Evolutionary conservation across 2,113 vertebrate genomes (phyloP).

Genomic region (Perca schrenkii): DNA sequence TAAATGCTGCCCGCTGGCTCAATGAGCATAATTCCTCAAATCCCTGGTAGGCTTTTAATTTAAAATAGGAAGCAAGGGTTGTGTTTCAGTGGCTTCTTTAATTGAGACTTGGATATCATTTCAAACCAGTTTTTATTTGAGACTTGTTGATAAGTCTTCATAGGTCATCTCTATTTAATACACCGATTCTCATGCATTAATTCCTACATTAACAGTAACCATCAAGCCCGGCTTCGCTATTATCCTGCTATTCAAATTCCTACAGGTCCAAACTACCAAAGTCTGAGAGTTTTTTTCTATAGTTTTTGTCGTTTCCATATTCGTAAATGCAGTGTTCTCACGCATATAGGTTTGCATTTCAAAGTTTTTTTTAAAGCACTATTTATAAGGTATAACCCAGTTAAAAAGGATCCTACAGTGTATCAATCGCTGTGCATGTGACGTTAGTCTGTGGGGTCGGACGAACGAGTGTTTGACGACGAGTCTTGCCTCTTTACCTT

Average conservation of each 20-base stretch:
- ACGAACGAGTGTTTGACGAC: not conserved
- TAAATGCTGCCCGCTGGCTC: not conserved
- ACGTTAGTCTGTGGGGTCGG: not conserved
- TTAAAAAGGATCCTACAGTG: constrained; percentile 1
- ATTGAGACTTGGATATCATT: no score
- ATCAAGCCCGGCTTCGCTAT: no score
- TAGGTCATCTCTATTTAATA: not conserved
- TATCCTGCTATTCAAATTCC: not conserved
- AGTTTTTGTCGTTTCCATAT: not conserved
- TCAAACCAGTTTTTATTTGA: no score
- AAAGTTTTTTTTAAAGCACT: not conserved
- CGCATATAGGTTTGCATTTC: not conserved
- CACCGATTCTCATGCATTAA: not conserved
- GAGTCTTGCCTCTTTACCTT: constrained; percentile 37
- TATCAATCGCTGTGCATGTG: not conserved
- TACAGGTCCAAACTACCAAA: not conserved
- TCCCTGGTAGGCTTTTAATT: not conserved
- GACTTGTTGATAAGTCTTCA: no score
- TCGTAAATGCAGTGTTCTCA: not conserved
- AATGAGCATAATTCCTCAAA: no score
- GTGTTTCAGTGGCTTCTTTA: not conserved
- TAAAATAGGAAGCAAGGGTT: not conserved
- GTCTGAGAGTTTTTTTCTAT: not conserved
- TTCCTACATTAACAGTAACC: no score
- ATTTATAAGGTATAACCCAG: not conserved